phyloP scores from a whole-genome alignment of 2,888 invertebrate species.

The Trichogramma dendrolimi region DNA sequence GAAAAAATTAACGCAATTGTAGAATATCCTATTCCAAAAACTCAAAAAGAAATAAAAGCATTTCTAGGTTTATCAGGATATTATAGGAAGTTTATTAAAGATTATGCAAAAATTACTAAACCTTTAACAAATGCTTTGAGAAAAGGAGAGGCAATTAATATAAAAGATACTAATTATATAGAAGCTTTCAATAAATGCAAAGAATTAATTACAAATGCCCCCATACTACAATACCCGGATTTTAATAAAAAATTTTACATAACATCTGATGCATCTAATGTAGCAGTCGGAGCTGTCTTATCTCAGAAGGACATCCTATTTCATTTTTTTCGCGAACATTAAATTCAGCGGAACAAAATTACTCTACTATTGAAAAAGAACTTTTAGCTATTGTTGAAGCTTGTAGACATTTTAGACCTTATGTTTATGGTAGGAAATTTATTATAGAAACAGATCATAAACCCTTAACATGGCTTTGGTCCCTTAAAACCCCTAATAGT shows the following conservation, averaged over 20 bases:
- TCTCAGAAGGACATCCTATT: neutral
- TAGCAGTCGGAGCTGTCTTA: neutral
- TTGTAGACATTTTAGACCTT: slow-evolving; percentile 43
- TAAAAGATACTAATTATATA: neutral
- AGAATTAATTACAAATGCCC: neutral
- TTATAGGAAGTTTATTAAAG: neutral
- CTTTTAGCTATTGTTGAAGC: slow-evolving; percentile 41
- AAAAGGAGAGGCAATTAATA: neutral
- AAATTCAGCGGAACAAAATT: neutral
- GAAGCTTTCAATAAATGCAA: neutral
- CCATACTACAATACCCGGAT: neutral
- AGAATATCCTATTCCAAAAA: no score
- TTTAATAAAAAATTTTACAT: neutral
- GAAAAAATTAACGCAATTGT: no score
- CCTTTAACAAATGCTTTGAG: neutral
- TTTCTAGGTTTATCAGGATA: no score
- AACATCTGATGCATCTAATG: neutral
- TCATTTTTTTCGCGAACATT: neutral
- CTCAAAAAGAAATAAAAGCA: no score
- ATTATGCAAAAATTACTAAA: neutral
- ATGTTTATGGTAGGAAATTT: slow-evolving; percentile 45
- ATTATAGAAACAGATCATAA: slow-evolving; percentile 41
- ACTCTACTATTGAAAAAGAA: neutral
- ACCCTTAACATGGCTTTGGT: slow-evolving; percentile 25
- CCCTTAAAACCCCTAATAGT: slow-evolving; percentile 36